These are phyloP conservation scores for Marmota monax DNA, from an alignment of 2,113 vertebrate genomes.

Conservation along the genomic window DNA sequence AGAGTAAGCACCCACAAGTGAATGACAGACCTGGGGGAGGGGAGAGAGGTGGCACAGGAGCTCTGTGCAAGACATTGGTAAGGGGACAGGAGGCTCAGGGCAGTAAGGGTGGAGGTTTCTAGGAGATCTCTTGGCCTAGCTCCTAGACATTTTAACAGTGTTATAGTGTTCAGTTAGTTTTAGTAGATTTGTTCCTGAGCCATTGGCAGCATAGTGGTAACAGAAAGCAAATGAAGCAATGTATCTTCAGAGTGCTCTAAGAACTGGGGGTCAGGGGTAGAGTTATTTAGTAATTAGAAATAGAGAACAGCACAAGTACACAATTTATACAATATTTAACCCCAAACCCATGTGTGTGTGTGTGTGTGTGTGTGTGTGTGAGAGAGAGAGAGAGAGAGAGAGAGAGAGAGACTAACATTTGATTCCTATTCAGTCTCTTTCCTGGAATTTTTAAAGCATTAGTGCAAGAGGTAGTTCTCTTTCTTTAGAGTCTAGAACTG, in stretches of 20 bases:
- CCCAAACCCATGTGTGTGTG: not conserved
- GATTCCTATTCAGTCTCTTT: not conserved
- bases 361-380: too few species aligned
- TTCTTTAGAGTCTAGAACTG: not conserved
- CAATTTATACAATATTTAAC: too few species aligned
- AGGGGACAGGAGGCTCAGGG: not conserved
- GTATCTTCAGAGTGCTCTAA: not conserved
- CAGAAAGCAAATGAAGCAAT: not conserved
- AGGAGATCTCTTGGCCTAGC: not conserved
- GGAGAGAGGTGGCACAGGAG: not conserved
- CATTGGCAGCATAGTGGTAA: not conserved
- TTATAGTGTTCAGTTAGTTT: not conserved
- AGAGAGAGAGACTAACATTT: not conserved
- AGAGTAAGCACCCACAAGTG: not conserved
- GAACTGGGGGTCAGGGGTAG: not conserved
- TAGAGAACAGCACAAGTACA: not conserved
- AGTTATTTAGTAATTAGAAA: not conserved
- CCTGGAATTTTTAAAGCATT: not conserved
- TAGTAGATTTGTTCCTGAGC: not conserved
- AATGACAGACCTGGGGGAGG: not conserved
- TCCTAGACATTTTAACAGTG: not conserved
- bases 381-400: too few species aligned
- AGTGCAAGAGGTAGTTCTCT: not conserved
- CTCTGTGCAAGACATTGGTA: not conserved
- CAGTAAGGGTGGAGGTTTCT: not conserved